Evolutionary conservation across 2,888 invertebrate species (phyloP).

Genomic region (Cerastoderma edule): DNA sequence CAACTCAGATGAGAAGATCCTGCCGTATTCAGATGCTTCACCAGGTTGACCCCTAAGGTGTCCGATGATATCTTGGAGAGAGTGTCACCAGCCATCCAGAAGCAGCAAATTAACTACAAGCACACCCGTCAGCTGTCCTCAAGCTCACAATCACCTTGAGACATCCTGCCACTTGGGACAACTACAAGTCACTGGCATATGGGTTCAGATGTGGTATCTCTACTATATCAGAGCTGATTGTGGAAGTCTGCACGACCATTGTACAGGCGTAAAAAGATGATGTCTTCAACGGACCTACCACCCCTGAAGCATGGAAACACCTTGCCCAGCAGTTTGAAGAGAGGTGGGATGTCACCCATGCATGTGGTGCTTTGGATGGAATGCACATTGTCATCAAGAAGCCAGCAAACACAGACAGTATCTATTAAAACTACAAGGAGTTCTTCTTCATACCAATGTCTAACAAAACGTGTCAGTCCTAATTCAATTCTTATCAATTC

Average conservation of each 20-base stretch:
- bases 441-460: constrained; percentile 32
- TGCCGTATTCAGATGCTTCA: too few species aligned
- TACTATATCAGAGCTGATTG: constrained; percentile 36
- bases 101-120: too few species aligned
- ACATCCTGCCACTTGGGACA: constrained; percentile 56
- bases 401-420: constrained; percentile 38
- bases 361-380: constrained; percentile 48
- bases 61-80: too few species aligned
- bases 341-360: constrained; percentile 50
- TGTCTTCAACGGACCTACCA: constrained; percentile 34
- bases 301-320: constrained; percentile 44
- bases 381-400: constrained; percentile 52
- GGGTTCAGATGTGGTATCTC: constrained; percentile 42
- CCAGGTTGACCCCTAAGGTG: too few species aligned
- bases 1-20: too few species aligned
- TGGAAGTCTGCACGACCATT: constrained; percentile 54
- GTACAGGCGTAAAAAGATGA: constrained; percentile 51
- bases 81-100: too few species aligned
- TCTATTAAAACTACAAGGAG: constrained; percentile 49
- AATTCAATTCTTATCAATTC: too few species aligned
- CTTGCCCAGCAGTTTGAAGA: constrained; percentile 45
- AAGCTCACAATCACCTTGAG: constrained; percentile 54
- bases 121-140: constrained; percentile 45
- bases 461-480: too few species aligned
- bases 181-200: constrained; percentile 52